Conservation (phyloP, 92 coral and sea anemone species). For the Bergia sp. region DNA sequence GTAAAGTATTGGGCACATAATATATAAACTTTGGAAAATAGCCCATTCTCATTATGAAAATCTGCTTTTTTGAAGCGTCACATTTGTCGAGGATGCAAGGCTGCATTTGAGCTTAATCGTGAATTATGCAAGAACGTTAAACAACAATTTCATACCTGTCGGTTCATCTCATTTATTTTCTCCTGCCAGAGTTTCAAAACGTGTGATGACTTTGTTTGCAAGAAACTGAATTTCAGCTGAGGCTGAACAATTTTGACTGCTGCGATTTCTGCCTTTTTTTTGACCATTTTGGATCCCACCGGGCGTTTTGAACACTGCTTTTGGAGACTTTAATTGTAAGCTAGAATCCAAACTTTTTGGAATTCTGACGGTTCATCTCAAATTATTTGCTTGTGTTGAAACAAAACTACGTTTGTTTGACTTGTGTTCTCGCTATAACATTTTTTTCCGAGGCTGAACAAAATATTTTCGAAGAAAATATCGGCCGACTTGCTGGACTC, state of each 20-base stretch:
- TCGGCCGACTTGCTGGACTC: background rate
- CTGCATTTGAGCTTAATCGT: background rate
- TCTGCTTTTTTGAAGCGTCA: background rate
- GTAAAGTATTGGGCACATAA: no score
- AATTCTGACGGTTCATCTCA: constrained; percentile 2
- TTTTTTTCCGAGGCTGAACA: background rate
- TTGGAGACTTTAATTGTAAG: background rate
- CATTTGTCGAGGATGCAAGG: constrained; percentile 1
- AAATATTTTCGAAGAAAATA: background rate
- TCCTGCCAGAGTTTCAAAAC: background rate
- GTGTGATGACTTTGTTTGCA: constrained; percentile 5
- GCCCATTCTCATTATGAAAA: background rate
- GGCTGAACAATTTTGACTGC: background rate
- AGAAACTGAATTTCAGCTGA: background rate
- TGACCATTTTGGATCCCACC: background rate
- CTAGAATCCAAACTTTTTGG: background rate
- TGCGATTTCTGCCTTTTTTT: background rate
- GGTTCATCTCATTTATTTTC: constrained; percentile 11
- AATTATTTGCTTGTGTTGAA: background rate
- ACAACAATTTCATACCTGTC: background rate
- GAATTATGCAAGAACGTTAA: background rate
- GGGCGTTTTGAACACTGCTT: background rate
- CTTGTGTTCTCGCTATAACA: background rate
- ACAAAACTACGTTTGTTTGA: background rate
- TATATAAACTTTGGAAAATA: no score